phyloP scores from a whole-genome alignment of 1,140 invertebrate genomes.

The Sycophaga agraensis region DNA sequence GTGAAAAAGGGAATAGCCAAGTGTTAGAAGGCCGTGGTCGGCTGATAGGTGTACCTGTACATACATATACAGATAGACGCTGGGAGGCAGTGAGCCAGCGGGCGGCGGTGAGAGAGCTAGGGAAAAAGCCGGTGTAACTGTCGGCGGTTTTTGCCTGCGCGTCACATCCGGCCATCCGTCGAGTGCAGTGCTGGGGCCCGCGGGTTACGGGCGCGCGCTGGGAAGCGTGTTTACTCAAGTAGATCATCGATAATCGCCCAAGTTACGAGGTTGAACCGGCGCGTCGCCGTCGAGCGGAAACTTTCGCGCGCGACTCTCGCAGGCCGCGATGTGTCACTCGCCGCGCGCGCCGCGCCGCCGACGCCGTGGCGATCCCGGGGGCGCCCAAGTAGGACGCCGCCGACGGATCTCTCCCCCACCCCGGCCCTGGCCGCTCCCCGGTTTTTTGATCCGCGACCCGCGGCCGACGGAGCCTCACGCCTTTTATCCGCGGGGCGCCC shows the following conservation, averaged over 20 bases:
- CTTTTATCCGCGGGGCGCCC: neutral
- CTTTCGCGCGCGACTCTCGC: constrained; percentile 4
- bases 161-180: constrained; percentile 52
- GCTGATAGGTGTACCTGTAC: too few species aligned
- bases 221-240: constrained; percentile 51
- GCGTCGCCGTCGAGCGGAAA: constrained; percentile 18
- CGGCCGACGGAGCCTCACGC: constrained; percentile 20
- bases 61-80: neutral
- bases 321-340: neutral
- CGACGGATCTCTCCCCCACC: too few species aligned
- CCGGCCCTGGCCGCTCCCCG: too few species aligned
- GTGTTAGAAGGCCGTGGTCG: too few species aligned
- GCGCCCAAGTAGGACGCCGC: too few species aligned
- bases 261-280: constrained; percentile 32
- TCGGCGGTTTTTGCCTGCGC: constrained; percentile 44
- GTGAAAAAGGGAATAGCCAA: constrained; percentile 22
- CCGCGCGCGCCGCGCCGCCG: neutral
- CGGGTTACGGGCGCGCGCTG: too few species aligned
- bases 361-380: too few species aligned
- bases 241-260: constrained; percentile 45
- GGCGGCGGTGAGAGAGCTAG: neutral
- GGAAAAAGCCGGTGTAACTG: constrained; percentile 43
- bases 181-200: constrained; percentile 34
- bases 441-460: too few species aligned
- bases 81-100: neutral